phyloP scores from a whole-genome alignment of 2,113 vertebrate genomes.

The Anhinga anhinga region DNA sequence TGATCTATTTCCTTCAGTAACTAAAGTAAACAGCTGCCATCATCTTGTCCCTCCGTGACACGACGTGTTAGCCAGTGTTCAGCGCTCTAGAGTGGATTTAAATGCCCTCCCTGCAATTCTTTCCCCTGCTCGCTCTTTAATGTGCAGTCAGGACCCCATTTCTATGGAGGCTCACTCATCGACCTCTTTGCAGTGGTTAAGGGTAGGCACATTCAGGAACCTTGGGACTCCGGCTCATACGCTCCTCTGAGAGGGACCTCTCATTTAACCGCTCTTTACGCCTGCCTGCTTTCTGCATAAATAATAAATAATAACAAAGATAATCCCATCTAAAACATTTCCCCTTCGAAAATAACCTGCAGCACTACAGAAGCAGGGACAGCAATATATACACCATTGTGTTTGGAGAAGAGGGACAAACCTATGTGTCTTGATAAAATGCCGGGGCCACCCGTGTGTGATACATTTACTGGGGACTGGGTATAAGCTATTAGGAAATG shows the following conservation, averaged over 20 bases:
- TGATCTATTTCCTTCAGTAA: background rate
- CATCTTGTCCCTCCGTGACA: rapidly evolving
- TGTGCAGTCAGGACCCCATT: background rate
- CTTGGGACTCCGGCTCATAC: rapidly evolving
- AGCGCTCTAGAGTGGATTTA: rapidly evolving
- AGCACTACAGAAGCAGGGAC: background rate
- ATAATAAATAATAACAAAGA: background rate
- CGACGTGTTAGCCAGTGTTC: rapidly evolving
- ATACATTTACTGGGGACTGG: background rate
- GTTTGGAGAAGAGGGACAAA: background rate
- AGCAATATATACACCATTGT: background rate
- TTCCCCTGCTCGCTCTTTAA: background rate
- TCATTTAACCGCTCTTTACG: background rate
- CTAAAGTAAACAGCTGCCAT: background rate
- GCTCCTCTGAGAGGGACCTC: background rate
- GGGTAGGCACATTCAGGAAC: background rate
- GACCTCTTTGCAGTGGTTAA: background rate
- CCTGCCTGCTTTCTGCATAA: background rate
- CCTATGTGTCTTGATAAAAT: background rate
- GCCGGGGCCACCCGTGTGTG: background rate
- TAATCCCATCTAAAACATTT: background rate
- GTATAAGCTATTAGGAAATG: background rate
- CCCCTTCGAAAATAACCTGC: background rate
- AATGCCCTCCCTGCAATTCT: background rate
- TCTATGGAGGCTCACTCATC: no score